A percentile compares a stretch with the other conserved stretches of the same genome.
These are phyloP conservation scores for Poeciliopsis prolifica DNA, from an alignment of 2,113 vertebrate genomes.

Conservation along the genomic window DNA sequence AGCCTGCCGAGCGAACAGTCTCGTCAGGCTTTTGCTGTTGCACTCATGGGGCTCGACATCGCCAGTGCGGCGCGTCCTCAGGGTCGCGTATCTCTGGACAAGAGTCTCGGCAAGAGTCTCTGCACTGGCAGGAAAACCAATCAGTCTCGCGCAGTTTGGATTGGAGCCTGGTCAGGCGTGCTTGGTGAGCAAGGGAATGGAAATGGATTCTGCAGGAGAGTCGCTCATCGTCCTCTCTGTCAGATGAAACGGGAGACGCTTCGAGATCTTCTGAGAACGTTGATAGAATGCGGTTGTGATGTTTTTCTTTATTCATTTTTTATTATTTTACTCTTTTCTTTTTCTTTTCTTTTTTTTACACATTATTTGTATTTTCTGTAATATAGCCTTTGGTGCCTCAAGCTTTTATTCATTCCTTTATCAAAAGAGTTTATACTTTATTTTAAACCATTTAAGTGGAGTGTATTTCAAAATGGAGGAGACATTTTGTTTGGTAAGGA, in stretches of 20 bases:
- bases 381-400: constrained; percentile 80
- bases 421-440: constrained; percentile 65
- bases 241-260: constrained; percentile 37
- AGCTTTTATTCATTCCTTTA: constrained; percentile 82
- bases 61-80: constrained; percentile 14
- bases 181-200: constrained; percentile 16
- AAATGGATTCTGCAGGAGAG: constrained; percentile 30
- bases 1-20: constrained; percentile 65
- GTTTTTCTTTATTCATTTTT: constrained; percentile 41
- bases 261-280: constrained; percentile 40
- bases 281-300: constrained; percentile 41
- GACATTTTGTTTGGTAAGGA: constrained; percentile 48
- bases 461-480: constrained; percentile 47
- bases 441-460: constrained; percentile 59
- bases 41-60: constrained; percentile 54
- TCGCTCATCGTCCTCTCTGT: constrained; percentile 15
- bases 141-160: constrained; percentile 34
- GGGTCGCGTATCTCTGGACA: constrained; percentile 34
- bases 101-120: constrained; percentile 27
- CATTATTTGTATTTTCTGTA: constrained; percentile 67
- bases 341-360: constrained; percentile 51
- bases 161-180: constrained; percentile 44
- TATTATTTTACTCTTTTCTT: constrained; percentile 40
- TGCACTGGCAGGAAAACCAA: constrained; percentile 42
- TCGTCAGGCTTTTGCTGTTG: constrained; percentile 77